Conservation (phyloP, 2,797 vertebrate species). For the Enteromius thamalakanensis region DNA sequence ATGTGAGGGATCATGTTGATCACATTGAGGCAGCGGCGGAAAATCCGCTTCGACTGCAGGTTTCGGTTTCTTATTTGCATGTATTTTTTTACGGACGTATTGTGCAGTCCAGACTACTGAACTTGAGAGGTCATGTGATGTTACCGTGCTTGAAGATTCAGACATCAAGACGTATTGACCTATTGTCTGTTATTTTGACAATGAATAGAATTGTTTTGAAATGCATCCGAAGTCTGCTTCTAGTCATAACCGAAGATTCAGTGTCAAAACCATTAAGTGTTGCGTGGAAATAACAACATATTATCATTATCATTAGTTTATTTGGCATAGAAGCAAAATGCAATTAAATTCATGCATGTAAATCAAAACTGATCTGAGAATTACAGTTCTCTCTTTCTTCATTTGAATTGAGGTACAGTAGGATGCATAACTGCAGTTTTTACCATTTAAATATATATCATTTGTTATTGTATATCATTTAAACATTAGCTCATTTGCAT, state of each 20-base stretch:
- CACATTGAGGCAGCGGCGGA: neutral
- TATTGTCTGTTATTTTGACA: neutral
- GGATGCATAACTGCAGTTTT: neutral
- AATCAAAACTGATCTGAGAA: neutral
- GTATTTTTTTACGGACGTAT: neutral
- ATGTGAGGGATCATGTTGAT: slow-evolving; percentile 6
- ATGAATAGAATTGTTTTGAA: neutral
- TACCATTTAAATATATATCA: neutral
- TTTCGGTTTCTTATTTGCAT: slow-evolving; percentile 31
- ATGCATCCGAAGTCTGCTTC: neutral
- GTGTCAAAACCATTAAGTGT: neutral
- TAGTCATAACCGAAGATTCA: slow-evolving; percentile 7
- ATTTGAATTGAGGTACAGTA: neutral
- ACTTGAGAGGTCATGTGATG: neutral
- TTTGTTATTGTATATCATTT: too few species aligned
- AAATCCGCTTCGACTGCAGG: neutral
- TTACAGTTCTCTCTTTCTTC: neutral
- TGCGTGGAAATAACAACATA: neutral
- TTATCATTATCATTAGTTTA: neutral
- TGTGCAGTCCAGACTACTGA: slow-evolving; percentile 11
- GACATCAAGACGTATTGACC: neutral
- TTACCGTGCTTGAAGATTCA: neutral
- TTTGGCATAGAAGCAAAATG: neutral
- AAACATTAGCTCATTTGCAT: neutral
- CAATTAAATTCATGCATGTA: neutral